Evolutionary conservation across 1,140 invertebrate genomes (phyloP).

Genomic region (Ceratoteleas bidentatus): DNA sequence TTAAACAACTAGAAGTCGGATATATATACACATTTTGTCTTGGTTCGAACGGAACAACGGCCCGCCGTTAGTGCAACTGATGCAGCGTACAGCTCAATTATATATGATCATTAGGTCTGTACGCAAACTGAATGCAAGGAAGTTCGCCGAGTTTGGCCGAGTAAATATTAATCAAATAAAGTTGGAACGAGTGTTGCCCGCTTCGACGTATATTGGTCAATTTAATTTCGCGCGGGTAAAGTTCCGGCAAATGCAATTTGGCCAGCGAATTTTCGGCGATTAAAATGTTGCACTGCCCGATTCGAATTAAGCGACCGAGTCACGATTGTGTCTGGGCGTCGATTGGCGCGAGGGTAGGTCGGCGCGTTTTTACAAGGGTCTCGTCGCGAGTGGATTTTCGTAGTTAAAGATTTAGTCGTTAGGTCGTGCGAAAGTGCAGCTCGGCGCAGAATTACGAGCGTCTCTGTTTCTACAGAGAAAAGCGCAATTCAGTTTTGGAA

Average conservation of each 20-base stretch:
- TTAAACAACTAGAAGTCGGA: too few species aligned
- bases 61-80: slow-evolving; percentile 49
- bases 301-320: slow-evolving; percentile 30
- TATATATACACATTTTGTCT: too few species aligned
- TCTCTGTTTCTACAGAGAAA: too few species aligned
- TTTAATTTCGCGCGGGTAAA: slow-evolving; percentile 46
- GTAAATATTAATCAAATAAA: slow-evolving; percentile 64
- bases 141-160: slow-evolving; percentile 56
- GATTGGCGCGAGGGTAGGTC: too few species aligned
- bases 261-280: slow-evolving; percentile 43
- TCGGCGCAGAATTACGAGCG: too few species aligned
- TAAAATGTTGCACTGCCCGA: slow-evolving; percentile 26
- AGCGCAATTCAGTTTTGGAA: too few species aligned
- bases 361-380: too few species aligned
- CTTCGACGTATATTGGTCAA: slow-evolving; percentile 58
- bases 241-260: slow-evolving; percentile 51
- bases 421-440: too few species aligned
- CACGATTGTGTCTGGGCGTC: slow-evolving; percentile 25
- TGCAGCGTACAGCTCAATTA: slow-evolving; percentile 55
- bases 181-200: slow-evolving; percentile 54
- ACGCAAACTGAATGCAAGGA: slow-evolving; percentile 56
- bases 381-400: too few species aligned
- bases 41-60: slow-evolving; percentile 23
- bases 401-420: too few species aligned
- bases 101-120: slow-evolving; percentile 55